Conservation (phyloP, 2,888 invertebrate genomes). For the Nephrocerus scutellatus region DNA sequence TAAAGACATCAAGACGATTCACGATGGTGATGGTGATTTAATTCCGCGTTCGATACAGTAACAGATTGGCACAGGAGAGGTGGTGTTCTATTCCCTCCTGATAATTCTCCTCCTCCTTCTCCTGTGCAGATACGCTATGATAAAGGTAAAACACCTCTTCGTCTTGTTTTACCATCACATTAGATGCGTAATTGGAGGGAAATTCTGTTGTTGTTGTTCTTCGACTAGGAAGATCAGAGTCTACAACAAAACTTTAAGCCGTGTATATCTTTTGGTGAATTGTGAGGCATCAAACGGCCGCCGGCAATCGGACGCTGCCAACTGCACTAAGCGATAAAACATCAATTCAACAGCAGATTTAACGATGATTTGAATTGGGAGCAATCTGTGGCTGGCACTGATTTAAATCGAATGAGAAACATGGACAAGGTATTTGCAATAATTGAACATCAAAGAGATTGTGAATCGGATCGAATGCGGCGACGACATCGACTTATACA, state of each 20-base stretch:
- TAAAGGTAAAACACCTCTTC: slow-evolving; percentile 1
- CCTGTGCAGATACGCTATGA: too few relatives aligned
- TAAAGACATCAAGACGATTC: too few relatives aligned
- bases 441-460: slow-evolving; percentile 40
- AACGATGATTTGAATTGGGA: slow-evolving; percentile 16
- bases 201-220: too few relatives aligned
- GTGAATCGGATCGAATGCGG: too few relatives aligned
- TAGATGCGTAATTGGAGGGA: slow-evolving; percentile 8
- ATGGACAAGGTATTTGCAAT: slow-evolving; percentile 44
- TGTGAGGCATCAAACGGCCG: slow-evolving; percentile 35
- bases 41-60: slow-evolving; percentile 43
- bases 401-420: slow-evolving; percentile 45
- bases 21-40: slow-evolving; percentile 32
- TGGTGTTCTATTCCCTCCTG: too few relatives aligned
- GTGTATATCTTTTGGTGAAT: too few relatives aligned
- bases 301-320: too few relatives aligned
- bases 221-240: too few relatives aligned
- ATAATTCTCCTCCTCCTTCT: slow-evolving; percentile 35
- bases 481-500: too few relatives aligned
- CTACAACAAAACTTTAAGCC: too few relatives aligned
- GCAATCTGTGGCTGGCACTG: slow-evolving; percentile 24
- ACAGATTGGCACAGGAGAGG: too few relatives aligned
- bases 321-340: slow-evolving; percentile 39
- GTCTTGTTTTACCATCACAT: slow-evolving; percentile 1
- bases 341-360: slow-evolving; percentile 44